Conservation (phyloP, 2,888 invertebrate species). For the Scaptodrosophila latifasciaeformis region DNA sequence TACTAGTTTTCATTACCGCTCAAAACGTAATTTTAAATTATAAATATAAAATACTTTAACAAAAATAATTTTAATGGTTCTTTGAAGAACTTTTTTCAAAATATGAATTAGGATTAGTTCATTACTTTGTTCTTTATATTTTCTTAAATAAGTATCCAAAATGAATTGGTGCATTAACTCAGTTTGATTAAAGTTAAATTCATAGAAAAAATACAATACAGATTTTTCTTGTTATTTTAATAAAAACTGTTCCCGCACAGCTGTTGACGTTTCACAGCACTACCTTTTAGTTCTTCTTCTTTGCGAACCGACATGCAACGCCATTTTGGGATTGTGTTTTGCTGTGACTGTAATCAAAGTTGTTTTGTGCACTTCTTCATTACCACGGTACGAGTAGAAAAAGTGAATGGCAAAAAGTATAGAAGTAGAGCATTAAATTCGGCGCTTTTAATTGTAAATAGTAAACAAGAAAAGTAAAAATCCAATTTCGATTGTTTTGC, state of each 20-base stretch:
- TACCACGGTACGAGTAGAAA: conserved; percentile 10
- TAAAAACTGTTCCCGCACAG: neutral
- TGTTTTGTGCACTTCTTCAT: too few relatives aligned
- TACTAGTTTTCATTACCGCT: conserved; percentile 27
- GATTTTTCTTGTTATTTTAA: neutral
- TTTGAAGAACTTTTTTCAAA: neutral
- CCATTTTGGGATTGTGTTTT: conserved; percentile 32
- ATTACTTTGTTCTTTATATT: too few relatives aligned
- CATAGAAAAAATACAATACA: neutral
- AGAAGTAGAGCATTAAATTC: conserved; percentile 48
- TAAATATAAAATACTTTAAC: conserved; percentile 20
- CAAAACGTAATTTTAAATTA: conserved; percentile 39
- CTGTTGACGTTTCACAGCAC: conserved; percentile 26
- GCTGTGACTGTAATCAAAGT: neutral
- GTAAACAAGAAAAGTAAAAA: conserved; percentile 16
- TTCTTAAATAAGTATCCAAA: too few relatives aligned
- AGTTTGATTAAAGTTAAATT: too few relatives aligned
- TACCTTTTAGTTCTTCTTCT: conserved; percentile 34
- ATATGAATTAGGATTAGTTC: too few relatives aligned
- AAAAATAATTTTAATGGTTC: neutral
- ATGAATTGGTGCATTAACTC: too few relatives aligned
- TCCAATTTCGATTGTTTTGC: too few relatives aligned
- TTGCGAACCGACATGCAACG: conserved; percentile 15
- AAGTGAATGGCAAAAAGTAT: conserved; percentile 44
- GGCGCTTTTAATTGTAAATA: conserved; percentile 27